Conservation (phyloP, 53 echinoderm and acorn worm species). For the Echinarachnius parma region DNA sequence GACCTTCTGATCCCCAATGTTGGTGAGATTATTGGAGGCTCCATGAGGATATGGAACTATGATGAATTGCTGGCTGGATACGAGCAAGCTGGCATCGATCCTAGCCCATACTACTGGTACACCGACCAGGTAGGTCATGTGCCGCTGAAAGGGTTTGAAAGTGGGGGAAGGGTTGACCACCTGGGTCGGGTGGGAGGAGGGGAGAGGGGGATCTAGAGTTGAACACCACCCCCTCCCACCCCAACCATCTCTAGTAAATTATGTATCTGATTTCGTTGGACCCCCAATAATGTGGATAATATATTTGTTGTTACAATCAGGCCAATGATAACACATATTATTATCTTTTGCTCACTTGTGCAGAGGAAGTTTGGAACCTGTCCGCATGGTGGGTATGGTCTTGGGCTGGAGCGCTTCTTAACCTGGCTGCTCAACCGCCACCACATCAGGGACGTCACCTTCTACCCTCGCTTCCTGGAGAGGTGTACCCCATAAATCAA, state of each 20-base stretch:
- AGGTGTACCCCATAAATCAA: conserved; percentile 96
- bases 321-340: too few species aligned
- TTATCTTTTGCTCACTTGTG: too few species aligned
- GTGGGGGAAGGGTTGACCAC: too few species aligned
- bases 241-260: too few species aligned
- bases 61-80: conserved; percentile 89
- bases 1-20: conserved; percentile 97
- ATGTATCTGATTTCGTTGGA: too few species aligned
- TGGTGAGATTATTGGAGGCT: conserved; percentile 97
- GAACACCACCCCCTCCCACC: too few species aligned
- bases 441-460: conserved; percentile 92
- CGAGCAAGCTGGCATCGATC: conserved; percentile 82
- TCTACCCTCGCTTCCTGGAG: conserved; percentile 96
- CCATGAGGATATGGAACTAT: conserved; percentile 96
- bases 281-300: too few species aligned
- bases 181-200: too few species aligned
- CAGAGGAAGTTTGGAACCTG: conserved; percentile 98
- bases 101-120: conserved; percentile 98
- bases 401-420: conserved; percentile 92
- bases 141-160: too few species aligned
- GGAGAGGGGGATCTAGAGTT: too few species aligned
- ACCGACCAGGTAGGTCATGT: conserved; percentile 97
- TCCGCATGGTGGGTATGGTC: conserved; percentile 97
- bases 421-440: conserved; percentile 96
- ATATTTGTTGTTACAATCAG: too few species aligned